Evolutionary conservation across 1,140 invertebrate species (phyloP).

Genomic region (Ganaspis sp.): DNA sequence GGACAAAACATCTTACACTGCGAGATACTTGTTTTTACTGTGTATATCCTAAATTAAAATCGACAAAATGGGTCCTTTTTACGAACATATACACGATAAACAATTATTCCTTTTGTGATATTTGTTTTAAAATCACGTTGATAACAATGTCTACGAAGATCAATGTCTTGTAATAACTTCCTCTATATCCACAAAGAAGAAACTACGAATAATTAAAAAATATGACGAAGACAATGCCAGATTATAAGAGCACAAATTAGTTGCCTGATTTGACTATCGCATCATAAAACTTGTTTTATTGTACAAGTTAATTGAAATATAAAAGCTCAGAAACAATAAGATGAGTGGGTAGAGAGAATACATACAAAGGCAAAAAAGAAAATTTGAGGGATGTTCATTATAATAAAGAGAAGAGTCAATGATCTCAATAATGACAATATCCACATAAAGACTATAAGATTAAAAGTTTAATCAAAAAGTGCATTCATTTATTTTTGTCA

Average conservation of each 20-base stretch:
- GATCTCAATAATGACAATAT: not conserved
- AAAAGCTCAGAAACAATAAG: not conserved
- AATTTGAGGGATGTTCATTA: not conserved
- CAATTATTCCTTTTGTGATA: too few species aligned
- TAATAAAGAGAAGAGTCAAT: not conserved
- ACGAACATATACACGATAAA: too few species aligned
- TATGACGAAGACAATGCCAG: not conserved
- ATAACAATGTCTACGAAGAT: too few species aligned
- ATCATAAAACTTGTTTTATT: constrained; percentile 27
- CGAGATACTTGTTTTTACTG: too few species aligned
- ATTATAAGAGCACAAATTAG: not conserved
- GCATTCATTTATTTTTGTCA: too few species aligned
- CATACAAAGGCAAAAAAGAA: not conserved
- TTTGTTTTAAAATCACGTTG: too few species aligned
- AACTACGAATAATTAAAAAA: constrained; percentile 14
- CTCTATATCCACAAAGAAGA: constrained; percentile 28
- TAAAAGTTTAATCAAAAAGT: too few species aligned
- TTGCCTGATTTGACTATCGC: constrained; percentile 14
- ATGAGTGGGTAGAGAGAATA: constrained; percentile 6
- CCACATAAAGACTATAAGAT: too few species aligned
- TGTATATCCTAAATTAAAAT: too few species aligned
- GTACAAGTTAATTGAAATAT: constrained; percentile 16
- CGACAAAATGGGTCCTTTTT: too few species aligned
- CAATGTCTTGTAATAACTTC: too few species aligned
- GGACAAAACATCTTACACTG: too few species aligned